Evolutionary conservation across 2,113 vertebrate genomes (phyloP).

Genomic region (Ctenomys sociabilis): DNA sequence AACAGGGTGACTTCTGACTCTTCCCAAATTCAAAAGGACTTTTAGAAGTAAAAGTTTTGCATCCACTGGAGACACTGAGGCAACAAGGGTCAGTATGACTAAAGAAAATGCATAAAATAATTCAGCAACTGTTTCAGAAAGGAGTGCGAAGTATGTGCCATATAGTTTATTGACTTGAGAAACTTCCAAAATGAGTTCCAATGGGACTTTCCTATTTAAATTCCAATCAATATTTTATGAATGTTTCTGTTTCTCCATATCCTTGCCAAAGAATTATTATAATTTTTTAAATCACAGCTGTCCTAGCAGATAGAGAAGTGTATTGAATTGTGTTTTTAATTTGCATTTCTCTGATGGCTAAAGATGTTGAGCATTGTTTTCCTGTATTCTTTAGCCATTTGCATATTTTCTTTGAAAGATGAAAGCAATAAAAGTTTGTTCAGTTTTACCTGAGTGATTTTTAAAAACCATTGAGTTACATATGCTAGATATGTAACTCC

Average conservation of each 20-base stretch:
- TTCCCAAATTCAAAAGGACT: background rate
- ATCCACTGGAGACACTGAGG: background rate
- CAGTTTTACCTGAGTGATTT: background rate
- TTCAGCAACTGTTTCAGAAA: background rate
- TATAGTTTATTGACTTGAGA: background rate
- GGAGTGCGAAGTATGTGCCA: background rate
- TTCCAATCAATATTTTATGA: background rate
- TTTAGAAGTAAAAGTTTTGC: background rate
- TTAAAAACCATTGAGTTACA: background rate
- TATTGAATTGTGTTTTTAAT: background rate
- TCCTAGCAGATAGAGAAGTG: background rate
- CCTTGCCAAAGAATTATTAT: background rate
- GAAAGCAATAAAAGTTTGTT: background rate
- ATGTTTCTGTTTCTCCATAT: background rate
- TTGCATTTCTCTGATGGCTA: background rate
- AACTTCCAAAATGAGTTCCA: background rate
- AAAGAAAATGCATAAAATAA: background rate
- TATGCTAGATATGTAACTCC: too few species aligned
- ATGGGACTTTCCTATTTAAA: background rate
- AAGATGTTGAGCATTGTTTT: background rate
- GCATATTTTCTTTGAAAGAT: background rate
- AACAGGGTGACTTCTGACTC: background rate
- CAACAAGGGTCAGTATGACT: background rate
- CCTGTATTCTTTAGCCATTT: background rate
- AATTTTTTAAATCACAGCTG: background rate